Percentiles rank a stretch among this genome's conserved stretches.
Conservation (phyloP, 2,888 invertebrate species). For the Acleris literana region DNA sequence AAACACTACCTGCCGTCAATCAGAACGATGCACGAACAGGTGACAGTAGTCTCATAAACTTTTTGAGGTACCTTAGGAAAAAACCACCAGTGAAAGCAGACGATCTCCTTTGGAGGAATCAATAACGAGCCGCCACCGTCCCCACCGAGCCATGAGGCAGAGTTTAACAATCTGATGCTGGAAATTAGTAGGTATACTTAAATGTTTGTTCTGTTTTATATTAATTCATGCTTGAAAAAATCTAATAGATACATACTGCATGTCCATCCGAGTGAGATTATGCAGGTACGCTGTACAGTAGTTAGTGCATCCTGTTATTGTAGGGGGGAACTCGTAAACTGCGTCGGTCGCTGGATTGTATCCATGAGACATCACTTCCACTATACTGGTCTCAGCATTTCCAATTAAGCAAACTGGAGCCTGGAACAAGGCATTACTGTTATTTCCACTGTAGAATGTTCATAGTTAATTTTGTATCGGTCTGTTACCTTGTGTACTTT, state of each 20-base stretch:
- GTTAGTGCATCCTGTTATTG: conserved; percentile 73
- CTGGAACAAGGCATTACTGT: conserved; percentile 44
- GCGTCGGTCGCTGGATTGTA: conserved; percentile 67
- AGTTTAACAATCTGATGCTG: conserved; percentile 68
- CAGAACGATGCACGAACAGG: conserved; percentile 70
- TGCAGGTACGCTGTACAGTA: conserved; percentile 71
- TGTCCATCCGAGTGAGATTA: conserved; percentile 74
- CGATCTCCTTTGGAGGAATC: conserved; percentile 69
- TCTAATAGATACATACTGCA: conserved; percentile 59
- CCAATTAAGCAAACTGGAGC: conserved; percentile 63
- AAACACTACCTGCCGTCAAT: conserved; percentile 63
- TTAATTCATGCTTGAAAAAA: background rate
- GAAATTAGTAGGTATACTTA: conserved; percentile 39
- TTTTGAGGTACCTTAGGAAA: conserved; percentile 64
- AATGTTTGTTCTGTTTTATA: background rate
- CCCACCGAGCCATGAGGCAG: conserved; percentile 70
- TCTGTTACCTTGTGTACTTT: conserved; percentile 63
- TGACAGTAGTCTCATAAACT: conserved; percentile 69
- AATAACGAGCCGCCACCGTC: conserved; percentile 65
- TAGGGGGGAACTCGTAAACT: conserved; percentile 73
- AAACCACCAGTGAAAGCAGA: conserved; percentile 75
- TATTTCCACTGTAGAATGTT: background rate
- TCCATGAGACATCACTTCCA: conserved; percentile 75
- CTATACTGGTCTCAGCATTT: conserved; percentile 68
- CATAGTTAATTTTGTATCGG: background rate